A percentile compares a stretch with the other conserved stretches of the same genome.
Conservation (phyloP, 2,888 invertebrate species). For the Syritta pipiens region DNA sequence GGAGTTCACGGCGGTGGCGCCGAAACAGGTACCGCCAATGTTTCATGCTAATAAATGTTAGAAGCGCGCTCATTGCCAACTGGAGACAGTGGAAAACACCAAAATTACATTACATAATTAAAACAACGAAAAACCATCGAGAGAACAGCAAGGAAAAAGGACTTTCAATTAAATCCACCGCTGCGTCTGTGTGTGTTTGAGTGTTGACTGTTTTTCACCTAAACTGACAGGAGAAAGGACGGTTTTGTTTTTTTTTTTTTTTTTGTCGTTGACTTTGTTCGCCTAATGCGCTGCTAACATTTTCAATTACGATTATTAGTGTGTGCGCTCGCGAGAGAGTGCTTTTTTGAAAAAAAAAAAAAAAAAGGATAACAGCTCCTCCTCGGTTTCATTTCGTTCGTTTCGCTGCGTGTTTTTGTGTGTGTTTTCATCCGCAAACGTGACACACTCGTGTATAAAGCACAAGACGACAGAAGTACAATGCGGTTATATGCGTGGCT, state of each 20-base stretch:
- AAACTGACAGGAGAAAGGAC: conserved; percentile 7
- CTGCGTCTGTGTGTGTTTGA: conserved; percentile 24
- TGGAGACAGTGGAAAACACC: conserved; percentile 46
- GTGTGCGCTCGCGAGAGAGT: conserved; percentile 31
- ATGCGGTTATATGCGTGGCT: neutral
- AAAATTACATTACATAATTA: conserved; percentile 53
- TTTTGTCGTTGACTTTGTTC: conserved; percentile 8
- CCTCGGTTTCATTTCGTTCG: neutral
- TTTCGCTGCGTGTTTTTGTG: neutral
- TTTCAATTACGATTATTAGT: conserved; percentile 60
- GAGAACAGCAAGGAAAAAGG: conserved; percentile 17
- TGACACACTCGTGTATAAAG: neutral
- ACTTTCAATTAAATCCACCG: conserved; percentile 50
- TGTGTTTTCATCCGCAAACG: conserved; percentile 1
- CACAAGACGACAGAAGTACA: neutral
- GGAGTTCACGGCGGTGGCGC: too few species aligned
- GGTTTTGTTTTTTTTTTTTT: conserved; percentile 16
- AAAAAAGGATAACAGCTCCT: conserved; percentile 22
- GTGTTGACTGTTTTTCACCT: neutral
- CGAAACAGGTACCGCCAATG: conserved; percentile 14
- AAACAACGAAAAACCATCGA: conserved; percentile 37
- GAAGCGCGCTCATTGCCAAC: conserved; percentile 34
- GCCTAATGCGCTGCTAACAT: conserved; percentile 35
- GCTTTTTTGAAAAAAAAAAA: too few species aligned
- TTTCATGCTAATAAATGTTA: conserved; percentile 24